phyloP scores from a whole-genome alignment of 2,888 invertebrate species.

The Coleophora deauratella region DNA sequence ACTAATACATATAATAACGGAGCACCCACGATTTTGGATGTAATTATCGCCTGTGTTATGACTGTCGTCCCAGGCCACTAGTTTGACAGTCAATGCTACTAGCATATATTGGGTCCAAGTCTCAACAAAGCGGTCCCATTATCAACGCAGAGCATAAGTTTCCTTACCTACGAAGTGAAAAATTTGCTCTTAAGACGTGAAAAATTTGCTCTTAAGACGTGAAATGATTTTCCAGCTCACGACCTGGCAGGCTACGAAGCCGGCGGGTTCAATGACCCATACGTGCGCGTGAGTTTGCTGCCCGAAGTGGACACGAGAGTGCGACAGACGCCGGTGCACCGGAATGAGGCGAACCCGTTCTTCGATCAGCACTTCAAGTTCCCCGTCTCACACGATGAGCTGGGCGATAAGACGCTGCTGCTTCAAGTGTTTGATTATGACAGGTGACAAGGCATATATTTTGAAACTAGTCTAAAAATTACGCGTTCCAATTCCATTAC shows the following conservation, averaged over 20 bases:
- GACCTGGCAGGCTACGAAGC: conserved; percentile 88
- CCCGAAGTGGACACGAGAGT: conserved; percentile 90
- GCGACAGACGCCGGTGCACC: conserved; percentile 87
- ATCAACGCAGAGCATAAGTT: no score
- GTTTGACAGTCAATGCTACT: no score
- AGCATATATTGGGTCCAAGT: no score
- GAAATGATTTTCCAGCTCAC: conserved; percentile 74
- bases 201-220: no score
- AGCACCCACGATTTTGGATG: no score
- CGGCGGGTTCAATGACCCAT: conserved; percentile 92
- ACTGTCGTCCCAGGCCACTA: no score
- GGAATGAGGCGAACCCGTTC: conserved; percentile 89
- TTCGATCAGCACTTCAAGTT: conserved; percentile 96
- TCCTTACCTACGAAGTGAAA: no score
- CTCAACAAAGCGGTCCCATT: no score
- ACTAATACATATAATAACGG: no score
- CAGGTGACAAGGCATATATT: conserved; percentile 34
- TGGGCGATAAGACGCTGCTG: conserved; percentile 83
- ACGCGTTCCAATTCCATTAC: no score
- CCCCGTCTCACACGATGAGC: conserved; percentile 90
- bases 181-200: no score
- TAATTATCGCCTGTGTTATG: no score
- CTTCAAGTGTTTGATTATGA: conserved; percentile 81
- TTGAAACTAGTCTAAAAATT: background rate
- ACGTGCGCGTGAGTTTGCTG: conserved; percentile 84